Evolutionary conservation across 2,888 invertebrate species (phyloP).

Genomic region (Antheraea yamamai): DNA sequence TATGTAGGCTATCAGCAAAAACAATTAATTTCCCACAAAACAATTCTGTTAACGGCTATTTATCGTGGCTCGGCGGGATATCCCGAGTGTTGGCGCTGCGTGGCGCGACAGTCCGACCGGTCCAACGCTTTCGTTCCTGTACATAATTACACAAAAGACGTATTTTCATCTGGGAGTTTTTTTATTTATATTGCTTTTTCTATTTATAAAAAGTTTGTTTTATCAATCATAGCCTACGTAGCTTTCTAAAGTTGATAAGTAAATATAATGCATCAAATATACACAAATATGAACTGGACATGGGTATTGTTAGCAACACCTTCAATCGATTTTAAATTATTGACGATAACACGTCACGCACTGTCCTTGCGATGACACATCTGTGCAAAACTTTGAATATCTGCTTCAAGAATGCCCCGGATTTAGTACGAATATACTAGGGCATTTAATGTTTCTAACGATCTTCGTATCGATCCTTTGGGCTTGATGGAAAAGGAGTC

Average conservation of each 20-base stretch:
- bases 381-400: no score
- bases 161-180: background rate
- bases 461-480: no score
- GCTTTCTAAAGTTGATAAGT: background rate
- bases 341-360: no score
- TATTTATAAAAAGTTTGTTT: background rate
- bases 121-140: background rate
- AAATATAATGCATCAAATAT: no score
- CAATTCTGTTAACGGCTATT: constrained; percentile 14
- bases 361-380: no score
- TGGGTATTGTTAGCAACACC: no score
- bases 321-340: no score
- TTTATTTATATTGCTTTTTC: background rate
- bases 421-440: no score
- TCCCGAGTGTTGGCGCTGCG: background rate
- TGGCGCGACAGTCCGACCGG: background rate
- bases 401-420: no score
- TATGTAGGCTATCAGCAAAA: background rate
- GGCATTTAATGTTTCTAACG: no score
- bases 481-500: no score
- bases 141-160: background rate
- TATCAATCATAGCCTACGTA: background rate
- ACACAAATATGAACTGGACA: no score
- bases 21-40: constrained; percentile 12
- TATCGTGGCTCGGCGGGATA: background rate